Base-by-base conservation (phyloP, 2,797 vertebrate species). In the Myioborus melanocephalus region DNA sequence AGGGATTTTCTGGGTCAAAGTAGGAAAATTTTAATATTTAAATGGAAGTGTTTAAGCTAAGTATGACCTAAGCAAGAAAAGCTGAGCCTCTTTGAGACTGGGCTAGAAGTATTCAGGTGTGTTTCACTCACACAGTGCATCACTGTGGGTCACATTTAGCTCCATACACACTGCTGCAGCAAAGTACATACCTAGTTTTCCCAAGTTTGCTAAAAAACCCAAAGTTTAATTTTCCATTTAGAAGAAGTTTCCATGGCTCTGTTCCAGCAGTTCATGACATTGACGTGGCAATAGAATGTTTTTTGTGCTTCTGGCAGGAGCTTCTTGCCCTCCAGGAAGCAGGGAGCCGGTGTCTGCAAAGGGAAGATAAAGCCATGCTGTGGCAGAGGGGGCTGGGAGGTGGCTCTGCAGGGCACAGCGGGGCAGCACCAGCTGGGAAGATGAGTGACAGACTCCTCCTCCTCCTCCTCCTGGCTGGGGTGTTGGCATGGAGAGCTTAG, bases 161-260 rank as follows among this genome's bases (percentile, higher is more conserved):
- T 50, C 70, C 75, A 71, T 56, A 60, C 44, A 76, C n/a, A 47
- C 44, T 49, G 64, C 41, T 20, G 66, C 79, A 90, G 68, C 46
- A 65, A 50, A 37, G 16, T 14, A 20, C 18, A 32, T 12, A 35
- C 57, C 57, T 66, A 82, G 8, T 52, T 70, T 94, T 91, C 79
- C 92, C 72, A 66, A 44, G 56, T 91, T 96, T 90, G 73, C 68
- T 91, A 86, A 44, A 91, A 88, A 57, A 57, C 15, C 37, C 37
- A 39, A 80, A 73, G 52, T 93, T 93, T 73, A 37, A 34, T 91
- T 97, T 97, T 89, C 95, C 71, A 80, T 41, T 87, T 81, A 39
- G 64, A 57, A 72, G 46, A 63, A 65, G n/a, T 95, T 95, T 94
- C 22, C 2, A 10, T 91, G 95, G 87, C 73, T 96, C 83, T 88